Conservation (phyloP, 1,140 invertebrate species). For the Asbolus verrucosus region DNA sequence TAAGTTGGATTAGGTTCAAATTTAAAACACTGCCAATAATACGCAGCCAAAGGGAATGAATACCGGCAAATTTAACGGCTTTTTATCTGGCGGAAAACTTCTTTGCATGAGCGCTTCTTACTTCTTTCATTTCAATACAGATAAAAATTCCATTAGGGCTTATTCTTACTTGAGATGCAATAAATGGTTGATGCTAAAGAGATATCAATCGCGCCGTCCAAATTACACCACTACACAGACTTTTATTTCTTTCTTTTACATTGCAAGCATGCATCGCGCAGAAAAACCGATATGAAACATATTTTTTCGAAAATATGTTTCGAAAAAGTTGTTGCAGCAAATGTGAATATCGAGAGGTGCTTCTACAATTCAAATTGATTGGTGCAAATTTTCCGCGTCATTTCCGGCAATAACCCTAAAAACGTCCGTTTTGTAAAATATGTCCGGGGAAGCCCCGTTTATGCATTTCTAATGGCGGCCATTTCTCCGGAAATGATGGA, state of each 20-base stretch:
- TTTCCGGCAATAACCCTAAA: slow-evolving; percentile 50
- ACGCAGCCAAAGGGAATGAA: slow-evolving; percentile 61
- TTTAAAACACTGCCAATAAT: slow-evolving; percentile 65
- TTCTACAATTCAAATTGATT: slow-evolving; percentile 42
- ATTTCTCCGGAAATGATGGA: slow-evolving; percentile 64
- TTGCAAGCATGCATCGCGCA: too few species aligned
- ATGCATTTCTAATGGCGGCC: slow-evolving; percentile 60
- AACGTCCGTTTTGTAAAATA: slow-evolving; percentile 50
- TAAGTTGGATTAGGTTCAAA: slow-evolving; percentile 66
- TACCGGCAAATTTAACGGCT: slow-evolving; percentile 57
- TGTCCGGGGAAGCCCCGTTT: slow-evolving; percentile 48
- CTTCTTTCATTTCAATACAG: slow-evolving; percentile 43
- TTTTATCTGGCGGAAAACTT: slow-evolving; percentile 51
- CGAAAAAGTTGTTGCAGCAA: not conserved
- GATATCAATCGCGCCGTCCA: slow-evolving; percentile 33
- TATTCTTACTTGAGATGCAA: slow-evolving; percentile 32
- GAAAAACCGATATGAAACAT: too few species aligned
- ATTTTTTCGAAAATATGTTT: not conserved
- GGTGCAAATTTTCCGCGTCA: slow-evolving; percentile 52
- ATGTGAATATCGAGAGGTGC: slow-evolving; percentile 2
- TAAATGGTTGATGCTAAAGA: slow-evolving; percentile 28
- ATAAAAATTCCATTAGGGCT: slow-evolving; percentile 41
- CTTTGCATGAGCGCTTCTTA: slow-evolving; percentile 49
- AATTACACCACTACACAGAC: not conserved
- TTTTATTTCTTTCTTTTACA: too few species aligned